Evolutionary conservation across 2,888 invertebrate species (phyloP), one percentile per base, ranked within the genome.

Genomic region (Chirona hameri): DNA sequence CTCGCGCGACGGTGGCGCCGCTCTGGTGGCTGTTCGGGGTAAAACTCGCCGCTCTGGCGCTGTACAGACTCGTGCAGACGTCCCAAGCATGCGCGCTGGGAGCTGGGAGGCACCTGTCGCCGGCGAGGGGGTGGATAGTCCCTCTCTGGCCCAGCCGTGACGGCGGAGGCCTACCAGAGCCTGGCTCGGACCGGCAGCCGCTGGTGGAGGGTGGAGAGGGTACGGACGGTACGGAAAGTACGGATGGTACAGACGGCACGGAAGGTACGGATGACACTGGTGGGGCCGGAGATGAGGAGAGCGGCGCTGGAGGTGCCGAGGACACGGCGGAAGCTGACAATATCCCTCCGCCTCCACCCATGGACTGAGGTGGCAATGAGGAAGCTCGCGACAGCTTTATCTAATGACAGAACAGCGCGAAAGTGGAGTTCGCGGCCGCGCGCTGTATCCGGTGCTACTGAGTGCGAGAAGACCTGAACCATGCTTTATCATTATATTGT

Each of bases 21-120:
- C n/a, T 79, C 27, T 52, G 48, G 48, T n/a, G n/a, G 24, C 48
- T n/a, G 12, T 46, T 79, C 0, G 79, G 12, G 0, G 27, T 79
- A 52, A 48, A 79, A 24, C 24, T n/a, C 48, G 52, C 29, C 1
- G 48, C 52, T n/a, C 29, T 79, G n/a, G 14, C 52, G 48, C 27
- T 52, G 18, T 79, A 79, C 29, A n/a, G 79, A 12, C 52, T 79
- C n/a, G n/a, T 79, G 52, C 79, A 79, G 29, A 79, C 79, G 14
- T 48, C 79, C 10, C 48, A 48, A 27, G 48, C 48, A 4, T 5
- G 52, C 48, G 79, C 48, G 48, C 79, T 79, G 18, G 52, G 31
- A 31, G 76, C 76, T 9, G 76, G 76, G 21, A 31, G 76, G 18
- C 76, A 76, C 10, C 76, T 76, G 21, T 76, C 76, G 5, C 21